Base-by-base conservation (phyloP, 2,113 vertebrate species). In the Engystomops pustulosus region DNA sequence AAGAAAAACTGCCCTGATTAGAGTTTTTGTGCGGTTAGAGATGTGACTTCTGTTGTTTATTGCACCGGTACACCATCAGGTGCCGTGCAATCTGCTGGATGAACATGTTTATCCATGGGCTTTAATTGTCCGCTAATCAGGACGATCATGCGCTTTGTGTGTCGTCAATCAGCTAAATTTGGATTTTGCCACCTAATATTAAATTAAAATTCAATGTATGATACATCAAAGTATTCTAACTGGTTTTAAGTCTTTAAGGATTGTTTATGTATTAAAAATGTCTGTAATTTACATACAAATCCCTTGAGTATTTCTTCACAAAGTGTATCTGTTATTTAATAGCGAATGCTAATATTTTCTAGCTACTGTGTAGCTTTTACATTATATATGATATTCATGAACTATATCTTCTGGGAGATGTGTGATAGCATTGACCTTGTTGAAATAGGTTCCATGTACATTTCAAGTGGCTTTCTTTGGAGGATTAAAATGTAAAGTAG, bases 381-480 rank as follows among this genome's bases (percentile, higher is more conserved):
- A 36, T 53, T 55, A 32, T 53, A n/a, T 51, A 53, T 76, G 18
- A 34, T 53, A 76, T 76, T 53, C 32, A 51, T 53, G 30, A 34
- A 51, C 47, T 76, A 5, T 55, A 36, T 53, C 49, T 76, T 32
- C 74, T 34, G 27, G 49, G 32, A 77, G 20, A 77, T 77, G 47
- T 58, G 32, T 58, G 74, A 58, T 77, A 76, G 74, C 34, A 36
- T 47, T 77, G 74, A 77, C 74, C 47, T 55, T 76, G 74, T 18
- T 76, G 49, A 76, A 55, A 76, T 76, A 34, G 47, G 18, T 55
- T 76, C 51, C 18, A 77, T 77, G 74, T 77, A 58, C 32, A 77
- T 77, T 77, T 58, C 74, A 77, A 77, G 49, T 58, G 74, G 27
- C 34, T 77, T 77, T 77, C 51, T 58, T 58, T 55, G 41, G 49